A percentile compares a stretch with the other conserved stretches of the same genome.
Evolutionary conservation across 2,888 invertebrate species (phyloP).

Genomic region (Trachelus troglodyta): DNA sequence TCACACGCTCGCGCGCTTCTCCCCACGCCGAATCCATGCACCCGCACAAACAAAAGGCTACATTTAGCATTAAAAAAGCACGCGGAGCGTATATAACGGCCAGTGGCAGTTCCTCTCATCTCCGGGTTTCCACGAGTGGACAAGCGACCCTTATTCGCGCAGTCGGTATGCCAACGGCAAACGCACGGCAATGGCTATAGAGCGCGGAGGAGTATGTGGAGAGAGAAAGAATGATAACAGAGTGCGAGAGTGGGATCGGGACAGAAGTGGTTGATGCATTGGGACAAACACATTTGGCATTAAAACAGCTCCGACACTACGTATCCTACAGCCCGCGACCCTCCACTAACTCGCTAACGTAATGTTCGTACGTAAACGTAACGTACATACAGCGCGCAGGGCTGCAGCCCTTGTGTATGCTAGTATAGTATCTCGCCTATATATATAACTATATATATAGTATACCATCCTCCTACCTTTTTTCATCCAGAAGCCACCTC

Average conservation of each 20-base stretch:
- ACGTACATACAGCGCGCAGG: neutral
- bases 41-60: conserved; percentile 42
- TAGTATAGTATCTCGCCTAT: neutral
- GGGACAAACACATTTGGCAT: conserved; percentile 53
- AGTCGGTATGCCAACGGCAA: conserved; percentile 4
- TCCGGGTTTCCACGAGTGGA: conserved; percentile 35
- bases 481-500: neutral
- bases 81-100: conserved; percentile 15
- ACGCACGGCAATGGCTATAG: conserved; percentile 6
- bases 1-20: conserved; percentile 31
- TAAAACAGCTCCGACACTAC: conserved; percentile 42
- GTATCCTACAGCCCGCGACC: conserved; percentile 2
- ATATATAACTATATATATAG: neutral
- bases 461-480: neutral
- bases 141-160: conserved; percentile 30
- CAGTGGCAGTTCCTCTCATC: conserved; percentile 42
- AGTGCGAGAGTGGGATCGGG: conserved; percentile 24
- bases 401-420: neutral
- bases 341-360: conserved; percentile 6
- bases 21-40: conserved; percentile 43
- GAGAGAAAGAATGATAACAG: conserved; percentile 12
- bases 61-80: conserved; percentile 61
- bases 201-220: conserved; percentile 11
- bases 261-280: conserved; percentile 50
- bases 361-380: neutral